phyloP scores from a whole-genome alignment of 2,797 vertebrate species.

The Anomalospiza imberbis region DNA sequence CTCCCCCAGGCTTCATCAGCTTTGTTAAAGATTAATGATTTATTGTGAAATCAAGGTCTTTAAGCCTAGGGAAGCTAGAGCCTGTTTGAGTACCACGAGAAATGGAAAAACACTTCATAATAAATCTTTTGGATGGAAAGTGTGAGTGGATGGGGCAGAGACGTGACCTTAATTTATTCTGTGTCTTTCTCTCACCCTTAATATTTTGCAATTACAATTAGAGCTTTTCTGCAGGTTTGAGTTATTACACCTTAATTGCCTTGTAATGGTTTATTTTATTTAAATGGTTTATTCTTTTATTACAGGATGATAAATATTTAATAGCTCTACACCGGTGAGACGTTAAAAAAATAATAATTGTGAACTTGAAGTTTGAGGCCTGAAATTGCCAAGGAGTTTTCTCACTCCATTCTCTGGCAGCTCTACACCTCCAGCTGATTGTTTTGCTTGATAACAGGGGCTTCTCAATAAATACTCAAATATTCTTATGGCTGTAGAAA shows the following conservation, averaged over 20 bases:
- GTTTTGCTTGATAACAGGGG: background rate
- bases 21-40: slow-evolving; percentile 56
- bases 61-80: slow-evolving; percentile 43
- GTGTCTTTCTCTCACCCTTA: slow-evolving; percentile 1
- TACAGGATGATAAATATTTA: background rate
- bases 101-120: slow-evolving; percentile 40
- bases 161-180: slow-evolving; percentile 42
- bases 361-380: background rate
- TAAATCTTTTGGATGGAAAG: slow-evolving; percentile 48
- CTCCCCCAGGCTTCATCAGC: slow-evolving; percentile 41
- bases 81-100: background rate
- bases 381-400: background rate
- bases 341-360: background rate
- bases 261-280: slow-evolving; percentile 18
- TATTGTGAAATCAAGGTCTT: slow-evolving; percentile 49
- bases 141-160: slow-evolving; percentile 17
- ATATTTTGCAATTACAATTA: slow-evolving; percentile 27
- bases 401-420: background rate
- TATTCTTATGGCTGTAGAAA: background rate
- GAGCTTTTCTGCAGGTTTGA: background rate
- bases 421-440: too few species aligned
- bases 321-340: background rate
- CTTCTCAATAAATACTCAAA: background rate
- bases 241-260: slow-evolving; percentile 12
- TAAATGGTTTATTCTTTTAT: background rate